Evolutionary conservation across 2,113 vertebrate genomes (phyloP), one percentile per base, ranked within the genome.

Genomic region (Oriolus oriolus): DNA sequence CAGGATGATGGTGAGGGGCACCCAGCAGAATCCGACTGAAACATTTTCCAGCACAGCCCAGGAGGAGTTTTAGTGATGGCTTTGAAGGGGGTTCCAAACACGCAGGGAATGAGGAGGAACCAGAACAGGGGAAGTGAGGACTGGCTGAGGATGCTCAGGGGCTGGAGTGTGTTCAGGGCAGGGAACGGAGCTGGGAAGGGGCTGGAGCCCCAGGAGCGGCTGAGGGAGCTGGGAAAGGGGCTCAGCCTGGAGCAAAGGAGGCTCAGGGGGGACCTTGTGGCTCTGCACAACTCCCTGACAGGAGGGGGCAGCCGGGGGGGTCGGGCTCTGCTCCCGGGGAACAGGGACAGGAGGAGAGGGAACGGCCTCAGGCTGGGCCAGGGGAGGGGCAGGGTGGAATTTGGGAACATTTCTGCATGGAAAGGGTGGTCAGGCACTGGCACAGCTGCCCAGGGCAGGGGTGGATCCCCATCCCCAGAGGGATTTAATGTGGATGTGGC

Each of bases 381-480:
- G 65, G 49, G 16, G 3, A 70, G 54, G 39, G n/a, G n/a, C n/a
- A n/a, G n/a, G n/a, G 0, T 12, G 15, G 39, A 30, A 2, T 1
- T 2, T 3, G 33, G 14, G 31, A 13, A 13, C 0, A 64, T 23
- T 64, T 0, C 42, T 27, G 5, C 31, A 1, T 0, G 0, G 14
- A 22, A 49, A 42, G 21, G 7, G 4, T 0, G 1, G 2, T 8
- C n/a, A 8, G 4, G 10, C 4, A 0, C 3, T 54, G 56, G n/a
- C 56, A 61, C 13, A 54, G n/a, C n/a, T 22, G 57, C 65, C 21
- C 65, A 42, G n/a, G 21, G 35, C n/a, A 47, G n/a, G 1, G 39
- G 0, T 22, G 57, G 35, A 73, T 31, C 2, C 26, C 17, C 35
- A 13, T 16, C 4, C 50, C 42, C 20, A 35, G 0, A 11, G 31